A percentile compares a stretch with the other conserved stretches of the same genome.
phyloP scores from a whole-genome alignment of 2,888 invertebrate species.

The Podotricha telesiphe region DNA sequence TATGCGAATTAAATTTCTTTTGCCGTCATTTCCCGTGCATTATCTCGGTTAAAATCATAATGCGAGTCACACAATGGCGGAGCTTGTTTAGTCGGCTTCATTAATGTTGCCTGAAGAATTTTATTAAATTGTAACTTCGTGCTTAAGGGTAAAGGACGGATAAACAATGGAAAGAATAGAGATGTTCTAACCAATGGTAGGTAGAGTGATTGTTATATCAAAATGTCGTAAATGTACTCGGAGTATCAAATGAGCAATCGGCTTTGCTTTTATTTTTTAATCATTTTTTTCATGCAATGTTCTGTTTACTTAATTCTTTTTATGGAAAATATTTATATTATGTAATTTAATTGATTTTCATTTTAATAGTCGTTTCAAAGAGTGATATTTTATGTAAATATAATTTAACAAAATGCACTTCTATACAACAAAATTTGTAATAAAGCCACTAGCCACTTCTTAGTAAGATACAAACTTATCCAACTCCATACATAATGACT shows the following conservation, averaged over 20 bases:
- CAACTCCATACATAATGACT: conserved; percentile 9
- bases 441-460: too few species aligned
- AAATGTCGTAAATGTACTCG: neutral
- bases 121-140: conserved; percentile 81
- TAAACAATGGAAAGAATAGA: conserved; percentile 39
- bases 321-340: too few species aligned
- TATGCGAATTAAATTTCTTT: conserved; percentile 84
- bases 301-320: too few species aligned
- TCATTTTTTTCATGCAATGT: neutral
- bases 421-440: too few species aligned
- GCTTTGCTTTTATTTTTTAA: neutral
- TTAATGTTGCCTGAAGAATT: conserved; percentile 81
- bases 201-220: conserved; percentile 8
- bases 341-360: too few species aligned
- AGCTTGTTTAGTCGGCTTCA: conserved; percentile 72
- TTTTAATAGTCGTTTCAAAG: too few species aligned
- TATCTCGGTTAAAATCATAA: conserved; percentile 83
- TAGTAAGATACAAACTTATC: too few species aligned
- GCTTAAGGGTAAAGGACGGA: conserved; percentile 59
- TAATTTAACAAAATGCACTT: too few species aligned
- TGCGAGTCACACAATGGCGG: conserved; percentile 69
- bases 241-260: neutral
- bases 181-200: neutral
- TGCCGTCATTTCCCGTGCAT: conserved; percentile 84
- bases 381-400: too few species aligned